Conservation (phyloP, 2,888 invertebrate species). For the Monopis laevigella region DNA sequence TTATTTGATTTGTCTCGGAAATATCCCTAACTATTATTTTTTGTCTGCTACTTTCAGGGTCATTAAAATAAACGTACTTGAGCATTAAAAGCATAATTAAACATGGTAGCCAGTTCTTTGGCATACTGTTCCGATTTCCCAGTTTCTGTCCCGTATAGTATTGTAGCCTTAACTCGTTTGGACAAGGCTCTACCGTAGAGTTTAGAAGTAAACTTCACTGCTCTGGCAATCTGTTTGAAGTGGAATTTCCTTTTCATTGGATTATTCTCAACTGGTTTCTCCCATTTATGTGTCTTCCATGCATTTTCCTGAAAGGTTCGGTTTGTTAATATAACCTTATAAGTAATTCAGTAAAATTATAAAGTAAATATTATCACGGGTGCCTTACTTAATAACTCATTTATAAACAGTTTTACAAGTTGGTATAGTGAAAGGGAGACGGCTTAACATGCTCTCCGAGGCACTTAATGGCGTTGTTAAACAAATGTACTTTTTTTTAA, state of each 20-base stretch:
- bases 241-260: constrained; percentile 84
- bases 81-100: constrained; percentile 94
- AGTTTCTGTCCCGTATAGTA: constrained; percentile 94
- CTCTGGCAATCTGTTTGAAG: constrained; percentile 94
- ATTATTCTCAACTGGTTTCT: constrained; percentile 66
- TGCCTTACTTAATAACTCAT: too few species aligned
- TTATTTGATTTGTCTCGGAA: too few species aligned
- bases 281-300: constrained; percentile 91
- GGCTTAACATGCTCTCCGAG: too few species aligned
- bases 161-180: constrained; percentile 92
- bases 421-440: too few species aligned
- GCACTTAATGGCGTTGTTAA: too few species aligned
- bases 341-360: too few species aligned
- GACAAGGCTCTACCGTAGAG: constrained; percentile 93
- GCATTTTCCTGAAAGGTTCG: constrained; percentile 74
- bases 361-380: too few species aligned
- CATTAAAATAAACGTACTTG: constrained; percentile 67
- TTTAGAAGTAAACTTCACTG: constrained; percentile 96
- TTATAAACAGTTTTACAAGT: too few species aligned
- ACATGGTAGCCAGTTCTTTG: constrained; percentile 86
- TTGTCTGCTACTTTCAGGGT: too few species aligned
- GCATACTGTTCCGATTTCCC: constrained; percentile 96
- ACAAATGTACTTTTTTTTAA: too few species aligned
- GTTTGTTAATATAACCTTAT: too few species aligned
- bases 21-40: too few species aligned